These are phyloP conservation scores for Callipepla squamata DNA, from an alignment of 2,113 vertebrate genomes.

Conservation along the genomic window DNA sequence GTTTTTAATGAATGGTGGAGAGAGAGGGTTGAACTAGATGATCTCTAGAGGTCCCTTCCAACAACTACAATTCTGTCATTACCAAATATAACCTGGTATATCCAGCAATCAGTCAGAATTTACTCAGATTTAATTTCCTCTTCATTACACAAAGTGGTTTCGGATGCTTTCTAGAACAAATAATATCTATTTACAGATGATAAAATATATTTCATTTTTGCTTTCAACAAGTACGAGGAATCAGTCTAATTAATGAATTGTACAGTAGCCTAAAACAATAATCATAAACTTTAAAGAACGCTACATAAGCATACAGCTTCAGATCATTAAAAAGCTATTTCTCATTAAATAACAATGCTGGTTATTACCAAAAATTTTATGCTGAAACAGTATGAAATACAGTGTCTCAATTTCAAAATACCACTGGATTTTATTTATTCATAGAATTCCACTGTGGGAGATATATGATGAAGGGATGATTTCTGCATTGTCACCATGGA, in stretches of 20 bases:
- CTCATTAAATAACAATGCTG: neutral
- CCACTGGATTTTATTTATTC: neutral
- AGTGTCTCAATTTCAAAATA: neutral
- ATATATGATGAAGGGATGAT: neutral
- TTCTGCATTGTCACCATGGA: neutral
- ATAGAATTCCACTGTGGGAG: neutral
- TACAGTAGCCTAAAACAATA: neutral
- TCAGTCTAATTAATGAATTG: neutral
- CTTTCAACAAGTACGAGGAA: neutral
- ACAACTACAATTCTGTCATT: neutral
- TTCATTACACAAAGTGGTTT: neutral
- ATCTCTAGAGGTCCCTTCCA: too few species aligned
- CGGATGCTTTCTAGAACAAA: neutral
- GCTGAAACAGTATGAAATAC: neutral
- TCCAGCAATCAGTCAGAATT: neutral
- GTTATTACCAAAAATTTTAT: neutral
- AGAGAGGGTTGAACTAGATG: too few species aligned
- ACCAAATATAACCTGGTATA: neutral
- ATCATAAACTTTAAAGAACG: neutral
- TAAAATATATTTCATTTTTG: neutral
- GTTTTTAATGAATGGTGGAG: fast-evolving
- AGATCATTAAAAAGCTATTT: neutral
- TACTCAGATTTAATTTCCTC: neutral
- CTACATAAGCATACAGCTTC: neutral
- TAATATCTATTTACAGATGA: neutral